These are phyloP conservation scores for Holacanthella duospinosa DNA, from an alignment of 2,888 invertebrate species.

Conservation along the genomic window DNA sequence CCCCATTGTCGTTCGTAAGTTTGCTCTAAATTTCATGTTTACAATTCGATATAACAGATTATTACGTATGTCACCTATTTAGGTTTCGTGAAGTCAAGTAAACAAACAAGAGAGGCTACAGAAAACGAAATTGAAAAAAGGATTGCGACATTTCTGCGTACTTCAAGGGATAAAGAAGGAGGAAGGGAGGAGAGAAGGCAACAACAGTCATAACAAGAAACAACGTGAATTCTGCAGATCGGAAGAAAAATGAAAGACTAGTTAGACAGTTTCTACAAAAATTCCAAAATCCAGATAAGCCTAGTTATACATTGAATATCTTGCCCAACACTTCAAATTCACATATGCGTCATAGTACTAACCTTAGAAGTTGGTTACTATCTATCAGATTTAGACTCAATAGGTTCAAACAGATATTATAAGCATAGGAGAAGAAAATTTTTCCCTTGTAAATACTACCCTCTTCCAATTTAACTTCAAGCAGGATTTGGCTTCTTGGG, in stretches of 20 bases:
- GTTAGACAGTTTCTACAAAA: too few species aligned
- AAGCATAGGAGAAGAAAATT: too few species aligned
- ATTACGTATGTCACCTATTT: neutral
- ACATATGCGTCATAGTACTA: neutral
- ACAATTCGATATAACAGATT: neutral
- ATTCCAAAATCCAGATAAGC: too few species aligned
- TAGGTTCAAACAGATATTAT: neutral
- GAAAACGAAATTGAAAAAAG: neutral
- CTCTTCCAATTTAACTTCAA: too few species aligned
- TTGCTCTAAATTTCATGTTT: neutral
- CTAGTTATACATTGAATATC: too few species aligned
- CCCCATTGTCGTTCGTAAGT: neutral
- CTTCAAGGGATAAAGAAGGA: neutral
- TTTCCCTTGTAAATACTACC: too few species aligned
- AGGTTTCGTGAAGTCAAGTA: neutral
- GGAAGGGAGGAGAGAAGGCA: neutral
- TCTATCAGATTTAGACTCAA: neutral
- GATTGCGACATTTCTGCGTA: slow-evolving; percentile 1
- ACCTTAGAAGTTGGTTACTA: neutral
- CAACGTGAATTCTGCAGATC: neutral
- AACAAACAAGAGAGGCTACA: neutral
- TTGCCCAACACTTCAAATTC: too few species aligned
- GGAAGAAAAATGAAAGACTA: too few species aligned
- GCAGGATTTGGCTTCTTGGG: slow-evolving; percentile 3
- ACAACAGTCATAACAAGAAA: neutral